phyloP scores from a whole-genome alignment of 2,888 invertebrate species.

The Lomographa bimaculata region DNA sequence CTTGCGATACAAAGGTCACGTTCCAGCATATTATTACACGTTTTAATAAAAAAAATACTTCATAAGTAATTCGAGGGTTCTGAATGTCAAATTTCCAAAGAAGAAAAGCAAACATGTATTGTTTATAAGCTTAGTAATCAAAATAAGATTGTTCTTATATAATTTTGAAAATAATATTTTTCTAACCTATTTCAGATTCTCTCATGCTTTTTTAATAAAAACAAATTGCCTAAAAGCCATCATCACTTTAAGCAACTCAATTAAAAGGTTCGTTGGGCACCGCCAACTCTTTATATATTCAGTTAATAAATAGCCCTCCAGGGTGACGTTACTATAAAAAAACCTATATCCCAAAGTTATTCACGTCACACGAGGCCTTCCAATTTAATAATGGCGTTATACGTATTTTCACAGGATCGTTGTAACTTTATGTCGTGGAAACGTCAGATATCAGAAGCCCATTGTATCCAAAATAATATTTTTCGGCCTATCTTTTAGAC shows the following conservation, averaged over 20 bases:
- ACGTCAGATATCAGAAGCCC: constrained; percentile 17
- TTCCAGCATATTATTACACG: too few relatives aligned
- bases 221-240: too few relatives aligned
- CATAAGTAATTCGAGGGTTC: too few relatives aligned
- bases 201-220: too few relatives aligned
- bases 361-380: constrained; percentile 15
- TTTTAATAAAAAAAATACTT: too few relatives aligned
- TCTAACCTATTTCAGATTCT: too few relatives aligned
- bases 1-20: too few relatives aligned
- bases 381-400: constrained; percentile 19
- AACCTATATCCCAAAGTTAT: constrained; percentile 10
- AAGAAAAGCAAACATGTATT: too few relatives aligned
- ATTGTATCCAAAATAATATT: constrained; percentile 13
- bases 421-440: constrained; percentile 24
- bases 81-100: too few relatives aligned
- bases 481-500: constrained; percentile 8
- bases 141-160: too few relatives aligned
- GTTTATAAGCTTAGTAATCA: not conserved
- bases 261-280: constrained; percentile 31
- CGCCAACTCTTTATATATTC: constrained; percentile 26
- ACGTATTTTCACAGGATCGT: constrained; percentile 13
- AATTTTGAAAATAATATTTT: too few relatives aligned
- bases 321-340: constrained; percentile 20
- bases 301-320: constrained; percentile 24
- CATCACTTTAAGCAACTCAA: constrained; percentile 19